These are phyloP conservation scores for Periophthalmodon schlosseri DNA, from an alignment of 2,113 vertebrate genomes.

Conservation along the genomic window DNA sequence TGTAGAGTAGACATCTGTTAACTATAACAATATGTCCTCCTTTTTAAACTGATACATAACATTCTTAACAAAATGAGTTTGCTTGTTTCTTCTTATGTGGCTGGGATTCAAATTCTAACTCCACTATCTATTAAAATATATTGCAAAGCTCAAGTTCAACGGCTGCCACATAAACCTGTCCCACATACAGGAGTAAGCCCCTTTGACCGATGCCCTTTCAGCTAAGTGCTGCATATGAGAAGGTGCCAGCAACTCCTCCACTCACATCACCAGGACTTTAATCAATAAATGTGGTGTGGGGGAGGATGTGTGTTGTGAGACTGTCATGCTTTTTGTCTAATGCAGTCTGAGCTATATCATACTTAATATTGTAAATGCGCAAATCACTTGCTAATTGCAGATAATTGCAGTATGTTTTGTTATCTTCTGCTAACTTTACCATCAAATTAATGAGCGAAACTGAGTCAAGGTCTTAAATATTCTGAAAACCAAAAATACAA, in stretches of 20 bases:
- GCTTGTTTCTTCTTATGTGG: background rate
- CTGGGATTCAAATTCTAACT: background rate
- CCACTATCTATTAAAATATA: conserved; percentile 40
- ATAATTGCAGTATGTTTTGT: background rate
- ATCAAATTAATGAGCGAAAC: background rate
- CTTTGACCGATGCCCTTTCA: conserved; percentile 37
- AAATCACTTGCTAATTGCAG: background rate
- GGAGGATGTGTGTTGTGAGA: conserved; percentile 20
- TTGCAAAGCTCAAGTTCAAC: conserved; percentile 30
- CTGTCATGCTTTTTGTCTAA: conserved; percentile 36
- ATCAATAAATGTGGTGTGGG: conserved; percentile 51
- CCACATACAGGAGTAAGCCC: conserved; percentile 26
- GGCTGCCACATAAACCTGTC: conserved; percentile 23
- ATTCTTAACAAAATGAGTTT: background rate
- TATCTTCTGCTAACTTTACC: background rate
- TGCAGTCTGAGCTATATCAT: conserved; percentile 8
- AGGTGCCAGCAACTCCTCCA: conserved; percentile 41
- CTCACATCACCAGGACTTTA: conserved; percentile 37
- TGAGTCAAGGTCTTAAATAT: background rate
- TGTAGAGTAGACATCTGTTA: background rate
- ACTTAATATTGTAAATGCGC: conserved; percentile 17
- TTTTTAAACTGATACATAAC: background rate
- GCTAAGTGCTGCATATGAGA: conserved; percentile 47
- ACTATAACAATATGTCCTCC: background rate
- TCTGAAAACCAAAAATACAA: background rate